phyloP scores from a whole-genome alignment of 1,140 invertebrate species.

The Ladona fulva region DNA sequence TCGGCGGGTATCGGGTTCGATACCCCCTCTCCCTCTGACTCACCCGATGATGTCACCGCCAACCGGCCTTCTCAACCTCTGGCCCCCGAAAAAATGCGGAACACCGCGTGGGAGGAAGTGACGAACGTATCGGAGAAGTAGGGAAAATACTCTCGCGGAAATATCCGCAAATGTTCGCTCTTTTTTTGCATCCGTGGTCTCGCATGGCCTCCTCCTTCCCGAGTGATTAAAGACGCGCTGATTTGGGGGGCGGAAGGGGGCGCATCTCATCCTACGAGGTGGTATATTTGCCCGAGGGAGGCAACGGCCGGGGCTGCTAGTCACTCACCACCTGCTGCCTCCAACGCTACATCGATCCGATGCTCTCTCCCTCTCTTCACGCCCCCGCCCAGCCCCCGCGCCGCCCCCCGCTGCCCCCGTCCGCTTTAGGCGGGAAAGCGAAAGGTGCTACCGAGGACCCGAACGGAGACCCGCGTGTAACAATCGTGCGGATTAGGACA shows the following conservation, averaged over 20 bases:
- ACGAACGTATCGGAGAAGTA: no score
- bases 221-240: neutral
- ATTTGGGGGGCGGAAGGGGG: neutral
- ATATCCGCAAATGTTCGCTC: no score
- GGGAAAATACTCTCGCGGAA: no score
- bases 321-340: slow-evolving; percentile 6
- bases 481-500: neutral
- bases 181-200: no score
- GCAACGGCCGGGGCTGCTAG: neutral
- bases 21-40: no score
- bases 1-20: no score
- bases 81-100: no score
- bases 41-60: no score
- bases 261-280: neutral
- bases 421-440: neutral
- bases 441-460: neutral
- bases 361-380: neutral
- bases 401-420: neutral
- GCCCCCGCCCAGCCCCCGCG: neutral
- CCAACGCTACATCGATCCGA: neutral
- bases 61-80: no score
- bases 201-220: no score
- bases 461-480: neutral
- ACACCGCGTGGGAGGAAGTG: no score
- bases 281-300: neutral